Evolutionary conservation across 2,888 invertebrate genomes (phyloP).

Genomic region (Phengaris alcon): DNA sequence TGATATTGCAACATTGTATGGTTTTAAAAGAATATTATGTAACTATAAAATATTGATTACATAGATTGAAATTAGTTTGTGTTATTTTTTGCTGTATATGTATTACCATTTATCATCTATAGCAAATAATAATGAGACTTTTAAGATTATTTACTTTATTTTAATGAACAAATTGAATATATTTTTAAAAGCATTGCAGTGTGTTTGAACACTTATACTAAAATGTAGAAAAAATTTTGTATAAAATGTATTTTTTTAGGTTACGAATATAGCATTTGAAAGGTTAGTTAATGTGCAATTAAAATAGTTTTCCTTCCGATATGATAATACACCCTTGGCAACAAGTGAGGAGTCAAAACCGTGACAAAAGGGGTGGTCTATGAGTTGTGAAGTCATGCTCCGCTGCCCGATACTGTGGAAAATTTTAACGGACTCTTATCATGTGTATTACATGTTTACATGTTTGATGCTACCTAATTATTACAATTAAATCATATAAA

Average conservation of each 20-base stretch:
- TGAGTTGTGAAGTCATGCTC: constrained; percentile 68
- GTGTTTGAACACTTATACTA: too few species aligned
- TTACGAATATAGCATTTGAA: not conserved
- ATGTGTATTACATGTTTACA: not conserved
- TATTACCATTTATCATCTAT: too few species aligned
- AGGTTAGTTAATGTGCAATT: constrained; percentile 22
- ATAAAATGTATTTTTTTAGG: too few species aligned
- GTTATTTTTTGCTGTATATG: too few species aligned
- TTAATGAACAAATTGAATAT: too few species aligned
- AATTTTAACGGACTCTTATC: constrained; percentile 46
- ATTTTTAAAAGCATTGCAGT: too few species aligned
- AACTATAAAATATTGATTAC: too few species aligned
- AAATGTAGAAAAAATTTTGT: too few species aligned
- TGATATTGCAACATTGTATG: constrained; percentile 3
- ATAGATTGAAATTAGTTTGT: too few species aligned
- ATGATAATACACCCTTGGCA: constrained; percentile 42
- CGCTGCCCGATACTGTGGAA: constrained; percentile 60
- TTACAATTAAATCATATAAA: not conserved
- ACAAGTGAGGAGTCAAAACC: constrained; percentile 57
- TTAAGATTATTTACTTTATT: too few species aligned
- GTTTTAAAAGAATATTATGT: not conserved
- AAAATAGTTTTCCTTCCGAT: constrained; percentile 35
- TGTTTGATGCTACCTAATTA: not conserved
- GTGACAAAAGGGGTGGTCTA: constrained; percentile 75
- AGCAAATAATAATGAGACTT: too few species aligned